Percentiles rank a stretch among this genome's conserved stretches.
Conservation (phyloP, 2,113 vertebrate genomes). For the Anhinga anhinga region DNA sequence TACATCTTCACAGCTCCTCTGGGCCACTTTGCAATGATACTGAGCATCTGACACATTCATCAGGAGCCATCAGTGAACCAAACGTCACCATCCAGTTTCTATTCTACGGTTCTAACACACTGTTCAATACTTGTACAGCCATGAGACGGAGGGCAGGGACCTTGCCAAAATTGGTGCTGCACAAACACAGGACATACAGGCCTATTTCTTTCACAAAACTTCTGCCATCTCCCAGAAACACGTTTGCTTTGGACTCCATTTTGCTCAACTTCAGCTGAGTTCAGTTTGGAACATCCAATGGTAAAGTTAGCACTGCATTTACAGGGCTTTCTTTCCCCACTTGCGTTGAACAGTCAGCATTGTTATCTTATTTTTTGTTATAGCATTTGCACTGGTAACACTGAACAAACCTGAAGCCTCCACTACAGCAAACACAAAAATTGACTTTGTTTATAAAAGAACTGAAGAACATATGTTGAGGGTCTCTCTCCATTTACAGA, state of each 20-base stretch:
- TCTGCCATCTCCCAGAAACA: background rate
- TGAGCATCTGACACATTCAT: background rate
- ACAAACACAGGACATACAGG: background rate
- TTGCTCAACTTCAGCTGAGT: background rate
- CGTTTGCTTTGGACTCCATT: background rate
- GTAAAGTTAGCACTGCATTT: background rate
- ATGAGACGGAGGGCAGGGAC: background rate
- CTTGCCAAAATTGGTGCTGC: background rate
- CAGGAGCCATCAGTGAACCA: background rate
- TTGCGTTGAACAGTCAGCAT: background rate
- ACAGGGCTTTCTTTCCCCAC: background rate
- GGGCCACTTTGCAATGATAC: background rate
- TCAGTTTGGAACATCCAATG: background rate
- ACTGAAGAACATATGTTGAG: background rate
- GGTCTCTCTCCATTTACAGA: background rate
- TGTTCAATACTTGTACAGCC: rapidly evolving
- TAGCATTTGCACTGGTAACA: background rate
- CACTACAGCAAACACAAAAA: conserved; percentile 7
- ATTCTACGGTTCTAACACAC: background rate
- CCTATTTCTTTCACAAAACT: background rate
- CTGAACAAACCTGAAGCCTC: conserved; percentile 20
- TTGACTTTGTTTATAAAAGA: conserved; percentile 22
- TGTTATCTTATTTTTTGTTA: background rate
- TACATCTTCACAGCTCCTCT: background rate
- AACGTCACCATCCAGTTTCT: rapidly evolving